Evolutionary conservation across 2,888 invertebrate species (phyloP).

Genomic region (Nudaria mundana): DNA sequence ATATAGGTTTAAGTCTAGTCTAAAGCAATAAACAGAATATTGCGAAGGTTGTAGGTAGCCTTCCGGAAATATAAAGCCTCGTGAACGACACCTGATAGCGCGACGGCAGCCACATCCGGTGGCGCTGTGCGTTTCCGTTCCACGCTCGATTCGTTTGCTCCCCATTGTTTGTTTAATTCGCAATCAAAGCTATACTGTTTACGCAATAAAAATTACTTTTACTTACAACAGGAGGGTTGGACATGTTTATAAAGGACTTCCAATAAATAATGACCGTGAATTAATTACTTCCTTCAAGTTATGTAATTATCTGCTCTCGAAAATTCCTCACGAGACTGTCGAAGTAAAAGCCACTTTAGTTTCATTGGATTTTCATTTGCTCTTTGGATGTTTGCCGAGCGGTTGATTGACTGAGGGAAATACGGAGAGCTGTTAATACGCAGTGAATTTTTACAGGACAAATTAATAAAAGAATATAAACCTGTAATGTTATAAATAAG

Average conservation of each 20-base stretch:
- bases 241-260: constrained; percentile 18
- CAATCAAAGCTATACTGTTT: constrained; percentile 40
- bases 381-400: too few relatives aligned
- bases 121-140: constrained; percentile 37
- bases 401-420: too few relatives aligned
- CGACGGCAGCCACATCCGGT: constrained; percentile 37
- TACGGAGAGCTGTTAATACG: too few relatives aligned
- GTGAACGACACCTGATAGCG: constrained; percentile 50
- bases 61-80: constrained; percentile 36
- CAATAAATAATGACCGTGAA: constrained; percentile 3
- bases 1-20: not conserved
- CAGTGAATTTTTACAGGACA: too few relatives aligned
- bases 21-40: not conserved
- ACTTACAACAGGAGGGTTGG: constrained; percentile 15
- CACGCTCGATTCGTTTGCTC: constrained; percentile 37
- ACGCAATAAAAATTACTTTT: constrained; percentile 19
- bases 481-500: too few relatives aligned
- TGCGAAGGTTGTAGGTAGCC: constrained; percentile 8
- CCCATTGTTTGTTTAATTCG: constrained; percentile 53
- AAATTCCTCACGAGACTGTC: too few relatives aligned
- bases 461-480: too few relatives aligned
- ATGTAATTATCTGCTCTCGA: not conserved
- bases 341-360: too few relatives aligned
- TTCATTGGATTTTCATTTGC: too few relatives aligned
- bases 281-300: not conserved